Base-by-base conservation (phyloP, 2,113 vertebrate species). In the Gambusia holbrooki region DNA sequence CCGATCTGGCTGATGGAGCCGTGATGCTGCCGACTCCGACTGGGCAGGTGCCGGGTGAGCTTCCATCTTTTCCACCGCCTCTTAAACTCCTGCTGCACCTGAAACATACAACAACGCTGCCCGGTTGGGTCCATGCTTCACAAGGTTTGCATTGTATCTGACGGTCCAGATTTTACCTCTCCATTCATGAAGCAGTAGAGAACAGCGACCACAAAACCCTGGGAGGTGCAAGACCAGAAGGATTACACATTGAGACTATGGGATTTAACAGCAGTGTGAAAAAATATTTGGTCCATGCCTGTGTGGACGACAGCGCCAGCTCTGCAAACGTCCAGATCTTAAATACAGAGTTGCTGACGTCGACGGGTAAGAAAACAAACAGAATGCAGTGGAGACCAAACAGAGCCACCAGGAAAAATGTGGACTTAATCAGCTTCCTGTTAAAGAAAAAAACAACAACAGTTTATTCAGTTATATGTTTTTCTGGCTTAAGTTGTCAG, bases 361-460 rank as follows among this genome's bases (percentile, higher is more conserved):
- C 89, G 22, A 96, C 95, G 0, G 97, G 97, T 66, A 97, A 93
- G 86, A 98, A 97, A 60, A 95, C 96, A 1, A 98, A 98, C 81
- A 99, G 77, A 62, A 96, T 95, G 80, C 97, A 99, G 83, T 99
- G 96, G 61, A 97, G 81, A 8, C 98, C 97, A 2, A 99, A 99
- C 69, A 99, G 96, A 17, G 96, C 96, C 81, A 99, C 97, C 73
- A 99, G 95, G 61, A 99, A 94, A 15, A 99, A 96, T 0, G 96
- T 99, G 72, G 97, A 98, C 82, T 96, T 97, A 71, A 96, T 96
- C 84, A 99, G 94, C 73, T 95, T 96, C 94, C 98, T 99, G 84
- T 65, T 8, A n/a, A 54, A 68, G 62, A 35, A 28, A 70, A 11
- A 25, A 58, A 22, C 15, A 25, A 54, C 13, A 54, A 9, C 7